Evolutionary conservation across 1,140 invertebrate species (phyloP).

Genomic region (Bacillus rossius): DNA sequence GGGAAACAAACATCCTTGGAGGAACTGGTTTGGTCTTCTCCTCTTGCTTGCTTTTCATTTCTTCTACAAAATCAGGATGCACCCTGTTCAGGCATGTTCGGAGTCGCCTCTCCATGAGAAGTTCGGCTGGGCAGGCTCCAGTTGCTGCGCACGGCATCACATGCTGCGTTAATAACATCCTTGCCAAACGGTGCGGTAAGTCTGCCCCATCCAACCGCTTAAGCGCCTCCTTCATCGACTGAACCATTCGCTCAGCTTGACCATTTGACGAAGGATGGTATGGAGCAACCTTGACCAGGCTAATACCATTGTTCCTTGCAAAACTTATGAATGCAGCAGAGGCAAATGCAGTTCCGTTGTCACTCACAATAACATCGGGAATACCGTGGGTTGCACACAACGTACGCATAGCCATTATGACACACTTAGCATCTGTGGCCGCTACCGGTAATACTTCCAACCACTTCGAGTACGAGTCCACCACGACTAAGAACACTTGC

Average conservation of each 20-base stretch:
- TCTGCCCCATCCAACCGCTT: background rate
- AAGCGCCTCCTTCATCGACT: constrained; percentile 22
- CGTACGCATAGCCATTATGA: background rate
- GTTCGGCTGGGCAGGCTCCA: too few species aligned
- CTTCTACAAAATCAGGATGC: too few species aligned
- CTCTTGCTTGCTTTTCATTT: too few species aligned
- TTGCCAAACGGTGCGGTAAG: too few species aligned
- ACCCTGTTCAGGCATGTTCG: too few species aligned
- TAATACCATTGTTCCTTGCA: constrained; percentile 24
- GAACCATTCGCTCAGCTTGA: constrained; percentile 28
- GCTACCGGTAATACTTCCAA: constrained; percentile 32
- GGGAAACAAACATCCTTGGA: too few species aligned
- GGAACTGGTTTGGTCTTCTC: too few species aligned
- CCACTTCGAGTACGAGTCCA: constrained; percentile 42
- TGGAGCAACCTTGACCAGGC: constrained; percentile 26
- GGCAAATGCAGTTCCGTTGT: background rate
- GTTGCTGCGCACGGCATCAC: too few species aligned
- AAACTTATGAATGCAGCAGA: background rate
- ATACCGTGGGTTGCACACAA: background rate
- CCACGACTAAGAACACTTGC: constrained; percentile 38
- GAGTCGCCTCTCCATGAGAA: too few species aligned
- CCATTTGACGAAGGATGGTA: constrained; percentile 34
- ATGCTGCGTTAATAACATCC: too few species aligned
- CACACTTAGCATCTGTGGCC: background rate
- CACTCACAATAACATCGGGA: background rate